Base-by-base conservation (phyloP, 2,797 vertebrate species). In the Limosa lapponica region DNA sequence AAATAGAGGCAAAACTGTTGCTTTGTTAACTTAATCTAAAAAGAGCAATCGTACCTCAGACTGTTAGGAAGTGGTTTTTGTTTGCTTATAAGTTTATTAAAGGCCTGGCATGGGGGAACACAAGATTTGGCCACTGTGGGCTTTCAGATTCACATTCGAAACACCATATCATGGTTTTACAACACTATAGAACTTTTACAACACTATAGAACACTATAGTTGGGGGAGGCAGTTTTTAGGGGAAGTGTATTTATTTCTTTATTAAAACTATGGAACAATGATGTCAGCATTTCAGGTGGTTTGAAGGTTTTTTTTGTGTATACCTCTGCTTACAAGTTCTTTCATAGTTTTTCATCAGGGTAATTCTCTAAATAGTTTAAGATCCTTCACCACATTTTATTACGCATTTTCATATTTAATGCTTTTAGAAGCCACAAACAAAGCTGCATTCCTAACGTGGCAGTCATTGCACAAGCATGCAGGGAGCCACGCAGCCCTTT, bases 241-340 rank as follows among this genome's bases (percentile, higher is more conserved):
- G 6, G 12, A 7, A 0, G 1, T 8, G 3, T 12, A 10, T 37
- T 58, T 58, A 12, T n/a, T 11, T 43, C 1, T 44, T 64, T 34
- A 39, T 62, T 78, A 30, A 10, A 90, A 30, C 10, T 16, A 11
- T 1, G 82, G 19, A 65, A 22, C 17, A 43, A 30, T 13, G 1
- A 30, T 22, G 11, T 36, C 46, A 82, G 16, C 11, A 79, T 49
- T 83, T 79, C 46, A 70, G 27, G 23, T 58, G 24, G 4, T 36
- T 64, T 27, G 5, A 12, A 36, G 11, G 5, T 1, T 7, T 32
- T 67, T 62, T 65, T 73, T 20, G 12, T 14, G 19, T 49, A 13
- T 30, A 58, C 15, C 2, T 83, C 39, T 69, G 34, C 30, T 67
- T 52, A 17, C 23, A 61, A 65, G 19, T 25, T 77, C 20, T 30